Conservation (phyloP, 2,113 vertebrate species). For the Macquaria ambigua region DNA sequence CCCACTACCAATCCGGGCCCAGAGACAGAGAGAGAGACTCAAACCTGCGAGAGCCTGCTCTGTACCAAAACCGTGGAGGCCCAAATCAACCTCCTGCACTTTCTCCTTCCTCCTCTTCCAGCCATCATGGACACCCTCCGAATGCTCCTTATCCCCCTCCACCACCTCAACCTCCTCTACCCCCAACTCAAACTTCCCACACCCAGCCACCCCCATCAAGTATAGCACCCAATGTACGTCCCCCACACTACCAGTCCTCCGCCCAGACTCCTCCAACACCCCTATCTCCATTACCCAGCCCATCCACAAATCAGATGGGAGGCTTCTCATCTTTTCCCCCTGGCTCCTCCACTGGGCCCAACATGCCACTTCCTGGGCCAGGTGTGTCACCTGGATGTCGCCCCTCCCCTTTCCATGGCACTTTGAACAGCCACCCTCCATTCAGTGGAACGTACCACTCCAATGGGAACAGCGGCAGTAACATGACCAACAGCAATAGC, state of each 20-base stretch:
- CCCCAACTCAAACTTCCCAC: conserved; percentile 73
- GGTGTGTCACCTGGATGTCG: conserved; percentile 81
- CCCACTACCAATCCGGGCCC: conserved; percentile 78
- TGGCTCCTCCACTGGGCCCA: conserved; percentile 75
- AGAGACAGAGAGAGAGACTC: conserved; percentile 83
- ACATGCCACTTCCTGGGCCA: conserved; percentile 74
- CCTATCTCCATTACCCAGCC: conserved; percentile 84
- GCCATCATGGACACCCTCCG: conserved; percentile 76
- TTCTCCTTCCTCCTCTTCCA: conserved; percentile 82
- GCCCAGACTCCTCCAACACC: conserved; percentile 84
- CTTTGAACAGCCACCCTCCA: conserved; percentile 83
- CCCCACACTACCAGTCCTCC: conserved; percentile 81
- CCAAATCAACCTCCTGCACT: conserved; percentile 80
- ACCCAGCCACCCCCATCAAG: conserved; percentile 77
- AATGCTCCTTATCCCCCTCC: conserved; percentile 76
- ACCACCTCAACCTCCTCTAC: conserved; percentile 69
- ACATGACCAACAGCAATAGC: conserved; percentile 77
- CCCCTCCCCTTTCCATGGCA: conserved; percentile 82
- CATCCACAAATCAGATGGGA: conserved; percentile 84
- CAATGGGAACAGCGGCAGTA: conserved; percentile 78
- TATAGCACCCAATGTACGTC: conserved; percentile 81
- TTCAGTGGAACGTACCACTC: conserved; percentile 84
- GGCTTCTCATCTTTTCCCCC: conserved; percentile 82
- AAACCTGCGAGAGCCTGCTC: conserved; percentile 73
- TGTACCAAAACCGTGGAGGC: conserved; percentile 83